Percentiles rank a stretch among this genome's conserved stretches.
phyloP scores from a whole-genome alignment of 2,113 vertebrate genomes.

The Bolborhynchus lineola region DNA sequence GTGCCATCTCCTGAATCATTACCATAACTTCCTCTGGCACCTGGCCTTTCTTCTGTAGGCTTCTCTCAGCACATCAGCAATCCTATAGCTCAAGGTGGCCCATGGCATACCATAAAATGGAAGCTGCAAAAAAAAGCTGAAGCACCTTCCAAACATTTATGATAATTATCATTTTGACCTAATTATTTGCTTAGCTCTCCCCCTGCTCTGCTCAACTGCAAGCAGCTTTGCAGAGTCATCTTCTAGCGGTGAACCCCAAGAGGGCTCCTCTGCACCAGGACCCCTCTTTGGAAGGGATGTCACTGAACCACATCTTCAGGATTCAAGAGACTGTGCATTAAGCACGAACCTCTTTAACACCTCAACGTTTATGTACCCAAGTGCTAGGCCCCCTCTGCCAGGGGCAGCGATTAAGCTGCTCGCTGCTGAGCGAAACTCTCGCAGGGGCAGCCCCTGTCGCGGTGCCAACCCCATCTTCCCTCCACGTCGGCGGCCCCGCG shows the following conservation, averaged over 20 bases:
- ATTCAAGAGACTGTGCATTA: not conserved
- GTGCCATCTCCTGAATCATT: not conserved
- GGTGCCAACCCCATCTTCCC: not conserved
- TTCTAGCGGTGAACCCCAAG: not conserved
- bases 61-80: not conserved
- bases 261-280: not conserved
- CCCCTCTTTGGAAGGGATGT: not conserved
- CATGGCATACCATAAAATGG: not conserved
- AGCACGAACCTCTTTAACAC: not conserved
- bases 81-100: not conserved
- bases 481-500: not conserved
- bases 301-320: not conserved
- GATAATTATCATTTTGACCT: not conserved
- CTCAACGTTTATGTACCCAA: fast-evolving
- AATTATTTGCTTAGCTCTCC: not conserved
- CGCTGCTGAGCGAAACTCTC: fast-evolving
- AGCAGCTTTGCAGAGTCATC: slow-evolving; percentile 45
- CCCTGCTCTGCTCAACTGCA: not conserved
- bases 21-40: not conserved
- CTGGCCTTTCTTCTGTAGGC: not conserved
- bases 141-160: not conserved
- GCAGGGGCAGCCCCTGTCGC: not conserved
- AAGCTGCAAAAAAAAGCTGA: not conserved
- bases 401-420: not conserved
- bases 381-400: fast-evolving